phyloP scores from a whole-genome alignment of 2,888 invertebrate species.

The Phlogophora meticulosa region DNA sequence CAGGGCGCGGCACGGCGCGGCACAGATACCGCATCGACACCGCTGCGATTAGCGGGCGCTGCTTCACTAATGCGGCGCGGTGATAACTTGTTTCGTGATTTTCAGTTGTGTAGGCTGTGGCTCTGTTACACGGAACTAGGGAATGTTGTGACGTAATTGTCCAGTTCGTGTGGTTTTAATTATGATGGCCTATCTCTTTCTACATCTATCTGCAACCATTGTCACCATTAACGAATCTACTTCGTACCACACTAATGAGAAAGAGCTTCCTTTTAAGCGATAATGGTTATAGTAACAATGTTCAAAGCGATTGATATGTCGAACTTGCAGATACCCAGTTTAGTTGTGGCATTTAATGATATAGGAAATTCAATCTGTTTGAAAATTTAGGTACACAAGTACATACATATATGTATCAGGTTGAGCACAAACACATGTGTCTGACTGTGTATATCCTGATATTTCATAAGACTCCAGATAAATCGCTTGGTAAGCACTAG shows the following conservation, averaged over 20 bases:
- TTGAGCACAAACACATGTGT: background rate
- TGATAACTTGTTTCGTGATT: conserved; percentile 48
- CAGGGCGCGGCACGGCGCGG: conserved; percentile 17
- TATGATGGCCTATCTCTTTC: background rate
- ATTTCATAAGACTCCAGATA: conserved; percentile 9
- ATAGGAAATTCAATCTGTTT: too few relatives aligned
- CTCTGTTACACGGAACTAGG: background rate
- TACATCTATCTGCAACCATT: too few relatives aligned
- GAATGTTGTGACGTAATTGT: conserved; percentile 9
- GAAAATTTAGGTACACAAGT: background rate
- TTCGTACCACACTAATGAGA: too few relatives aligned
- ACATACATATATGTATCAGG: too few relatives aligned
- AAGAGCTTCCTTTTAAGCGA: too few relatives aligned
- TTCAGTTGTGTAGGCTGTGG: conserved; percentile 26
- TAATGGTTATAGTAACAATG: too few relatives aligned
- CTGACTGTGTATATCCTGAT: background rate
- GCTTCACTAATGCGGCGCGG: conserved; percentile 51
- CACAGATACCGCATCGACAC: conserved; percentile 25
- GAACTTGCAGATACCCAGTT: too few relatives aligned
- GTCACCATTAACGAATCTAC: too few relatives aligned
- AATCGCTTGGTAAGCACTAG: conserved; percentile 16
- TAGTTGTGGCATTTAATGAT: too few relatives aligned
- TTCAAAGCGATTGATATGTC: too few relatives aligned
- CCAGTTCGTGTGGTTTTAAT: background rate
- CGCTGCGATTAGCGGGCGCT: conserved; percentile 59